Evolutionary conservation across 2,113 vertebrate genomes (phyloP).

Genomic region (Atlantisia rogersi): DNA sequence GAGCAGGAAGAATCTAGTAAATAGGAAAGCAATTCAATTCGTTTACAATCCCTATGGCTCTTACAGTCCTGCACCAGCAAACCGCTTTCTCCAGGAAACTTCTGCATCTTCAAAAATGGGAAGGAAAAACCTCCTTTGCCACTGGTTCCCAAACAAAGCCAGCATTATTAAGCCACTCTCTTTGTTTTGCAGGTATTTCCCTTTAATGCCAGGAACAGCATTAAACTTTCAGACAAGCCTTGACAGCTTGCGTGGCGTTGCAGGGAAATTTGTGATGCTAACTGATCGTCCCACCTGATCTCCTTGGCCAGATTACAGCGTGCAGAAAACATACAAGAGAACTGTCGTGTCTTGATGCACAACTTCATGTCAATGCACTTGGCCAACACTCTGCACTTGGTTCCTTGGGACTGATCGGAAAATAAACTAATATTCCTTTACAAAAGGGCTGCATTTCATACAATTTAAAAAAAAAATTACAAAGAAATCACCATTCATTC

Average conservation of each 20-base stretch:
- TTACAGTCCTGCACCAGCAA: background rate
- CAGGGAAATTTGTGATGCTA: background rate
- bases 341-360: background rate
- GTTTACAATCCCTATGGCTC: background rate
- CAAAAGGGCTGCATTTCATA: background rate
- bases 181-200: background rate
- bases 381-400: background rate
- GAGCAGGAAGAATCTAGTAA: background rate
- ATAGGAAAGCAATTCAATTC: background rate
- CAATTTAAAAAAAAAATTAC: background rate
- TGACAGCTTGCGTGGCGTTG: background rate
- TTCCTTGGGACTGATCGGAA: rapidly evolving
- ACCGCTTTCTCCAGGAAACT: background rate
- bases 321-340: background rate
- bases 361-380: background rate
- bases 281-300: background rate
- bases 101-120: background rate
- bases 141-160: background rate
- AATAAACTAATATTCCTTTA: background rate
- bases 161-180: background rate
- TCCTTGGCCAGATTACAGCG: background rate
- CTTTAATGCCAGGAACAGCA: background rate
- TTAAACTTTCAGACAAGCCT: background rate
- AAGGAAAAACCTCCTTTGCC: background rate
- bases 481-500: background rate